Evolutionary conservation across 2,888 invertebrate genomes (phyloP).

Genomic region (Spatulosminthurus flaviceps): DNA sequence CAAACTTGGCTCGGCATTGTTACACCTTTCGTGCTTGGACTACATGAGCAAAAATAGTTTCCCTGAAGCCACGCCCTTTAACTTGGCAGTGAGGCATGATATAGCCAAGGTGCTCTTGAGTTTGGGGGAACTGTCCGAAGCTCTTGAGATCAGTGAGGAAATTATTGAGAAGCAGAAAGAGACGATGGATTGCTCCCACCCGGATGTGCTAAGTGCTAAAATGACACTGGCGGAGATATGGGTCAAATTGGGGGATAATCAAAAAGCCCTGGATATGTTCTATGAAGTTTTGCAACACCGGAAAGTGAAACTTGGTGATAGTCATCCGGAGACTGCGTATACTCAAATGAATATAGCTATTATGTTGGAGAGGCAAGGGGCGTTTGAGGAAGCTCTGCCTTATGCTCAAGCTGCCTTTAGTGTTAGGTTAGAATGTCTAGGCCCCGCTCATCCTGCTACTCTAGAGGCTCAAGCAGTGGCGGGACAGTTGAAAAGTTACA

Average conservation of each 20-base stretch:
- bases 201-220: background rate
- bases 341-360: background rate
- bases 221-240: background rate
- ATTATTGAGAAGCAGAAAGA: background rate
- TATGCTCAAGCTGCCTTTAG: background rate
- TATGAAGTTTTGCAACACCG: background rate
- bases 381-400: background rate
- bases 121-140: background rate
- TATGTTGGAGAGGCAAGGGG: background rate
- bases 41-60: background rate
- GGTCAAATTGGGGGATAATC: background rate
- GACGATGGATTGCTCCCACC: background rate
- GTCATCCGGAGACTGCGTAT: background rate
- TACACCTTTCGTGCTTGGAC: background rate
- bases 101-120: background rate
- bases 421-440: background rate
- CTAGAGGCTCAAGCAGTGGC: background rate
- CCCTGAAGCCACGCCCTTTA: background rate
- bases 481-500: background rate
- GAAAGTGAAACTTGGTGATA: background rate
- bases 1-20: background rate
- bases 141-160: background rate
- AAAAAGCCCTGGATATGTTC: background rate
- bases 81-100: background rate
- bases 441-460: background rate